Evolutionary conservation across 1,140 invertebrate genomes (phyloP).

Genomic region (Dendroctonus ponderosae): DNA sequence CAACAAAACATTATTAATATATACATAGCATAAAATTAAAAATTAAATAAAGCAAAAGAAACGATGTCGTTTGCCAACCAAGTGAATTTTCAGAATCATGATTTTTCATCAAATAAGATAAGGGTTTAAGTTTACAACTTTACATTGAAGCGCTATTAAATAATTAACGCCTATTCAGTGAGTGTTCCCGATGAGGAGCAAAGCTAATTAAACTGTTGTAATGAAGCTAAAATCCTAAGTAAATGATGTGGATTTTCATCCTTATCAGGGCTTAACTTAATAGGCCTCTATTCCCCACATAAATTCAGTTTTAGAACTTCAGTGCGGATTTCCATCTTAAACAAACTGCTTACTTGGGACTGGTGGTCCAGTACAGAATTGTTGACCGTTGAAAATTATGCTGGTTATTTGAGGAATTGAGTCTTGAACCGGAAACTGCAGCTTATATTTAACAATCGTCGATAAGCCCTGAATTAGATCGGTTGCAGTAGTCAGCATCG

Average conservation of each 20-base stretch:
- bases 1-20: no score
- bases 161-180: no score
- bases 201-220: not conserved
- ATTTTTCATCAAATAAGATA: no score
- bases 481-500: not conserved
- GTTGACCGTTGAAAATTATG: not conserved
- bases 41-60: no score
- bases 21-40: no score
- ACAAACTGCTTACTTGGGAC: not conserved
- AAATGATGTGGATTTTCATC: not conserved
- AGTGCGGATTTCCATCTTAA: conserved; percentile 1
- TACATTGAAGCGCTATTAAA: no score
- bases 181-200: not conserved
- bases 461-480: not conserved
- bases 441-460: not conserved
- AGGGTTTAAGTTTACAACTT: no score
- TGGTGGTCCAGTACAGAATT: not conserved
- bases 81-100: no score
- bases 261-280: not conserved
- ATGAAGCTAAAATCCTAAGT: not conserved
- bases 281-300: not conserved
- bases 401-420: not conserved
- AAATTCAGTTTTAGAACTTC: not conserved
- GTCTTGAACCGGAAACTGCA: no score
- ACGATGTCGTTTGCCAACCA: no score